Percentiles rank a stretch among this genome's conserved stretches.
phyloP scores from a whole-genome alignment of 2,888 invertebrate species.

The Cerastis rubricosa region DNA sequence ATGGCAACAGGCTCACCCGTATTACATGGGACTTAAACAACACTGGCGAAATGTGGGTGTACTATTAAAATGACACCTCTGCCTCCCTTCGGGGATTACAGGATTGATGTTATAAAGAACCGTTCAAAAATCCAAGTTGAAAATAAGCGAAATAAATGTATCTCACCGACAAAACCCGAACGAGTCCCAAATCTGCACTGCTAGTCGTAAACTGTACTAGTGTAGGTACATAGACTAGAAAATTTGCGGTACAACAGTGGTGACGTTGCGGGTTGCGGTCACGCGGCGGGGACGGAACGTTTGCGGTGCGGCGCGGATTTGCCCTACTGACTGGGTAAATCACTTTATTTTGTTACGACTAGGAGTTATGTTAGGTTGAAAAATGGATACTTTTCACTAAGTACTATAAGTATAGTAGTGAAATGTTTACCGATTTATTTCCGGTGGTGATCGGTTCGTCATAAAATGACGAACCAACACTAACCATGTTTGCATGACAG shows the following conservation, averaged over 20 bases:
- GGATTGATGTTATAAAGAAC: too few relatives aligned
- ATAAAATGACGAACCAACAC: too few relatives aligned
- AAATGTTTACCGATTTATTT: too few relatives aligned
- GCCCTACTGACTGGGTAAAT: constrained; percentile 2
- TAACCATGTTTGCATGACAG: too few relatives aligned
- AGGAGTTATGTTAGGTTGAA: not conserved
- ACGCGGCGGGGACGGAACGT: not conserved
- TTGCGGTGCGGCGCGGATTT: constrained; percentile 10
- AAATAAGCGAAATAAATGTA: not conserved
- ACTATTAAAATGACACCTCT: too few relatives aligned
- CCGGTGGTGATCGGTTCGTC: too few relatives aligned
- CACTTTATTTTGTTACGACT: not conserved
- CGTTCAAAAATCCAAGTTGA: not conserved
- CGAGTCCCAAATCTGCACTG: not conserved
- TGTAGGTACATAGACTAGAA: constrained; percentile 35
- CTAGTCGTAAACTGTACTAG: not conserved
- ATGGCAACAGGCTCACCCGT: too few relatives aligned
- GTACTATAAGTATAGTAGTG: too few relatives aligned
- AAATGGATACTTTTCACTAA: too few relatives aligned
- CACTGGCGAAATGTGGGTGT: too few relatives aligned
- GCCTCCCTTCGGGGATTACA: too few relatives aligned
- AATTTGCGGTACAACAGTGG: constrained; percentile 20
- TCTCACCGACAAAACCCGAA: not conserved
- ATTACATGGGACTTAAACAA: too few relatives aligned
- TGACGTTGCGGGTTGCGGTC: constrained; percentile 25